Conservation (phyloP, 2,797 vertebrate genomes). For the Enteromius fasciolatus region DNA sequence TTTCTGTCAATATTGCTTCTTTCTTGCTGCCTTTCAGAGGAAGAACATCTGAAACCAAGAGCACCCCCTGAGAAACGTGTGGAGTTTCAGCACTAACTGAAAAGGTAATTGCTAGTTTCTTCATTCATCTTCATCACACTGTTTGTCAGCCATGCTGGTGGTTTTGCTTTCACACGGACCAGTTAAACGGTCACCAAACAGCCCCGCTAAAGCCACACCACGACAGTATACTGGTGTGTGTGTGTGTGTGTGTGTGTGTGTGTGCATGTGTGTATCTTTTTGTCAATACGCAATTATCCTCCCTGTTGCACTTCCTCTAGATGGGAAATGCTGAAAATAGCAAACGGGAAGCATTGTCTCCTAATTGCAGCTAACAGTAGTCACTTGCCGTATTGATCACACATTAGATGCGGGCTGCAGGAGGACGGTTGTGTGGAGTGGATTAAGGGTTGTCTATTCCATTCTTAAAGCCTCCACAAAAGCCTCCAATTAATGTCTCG, state of each 20-base stretch:
- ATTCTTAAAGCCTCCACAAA: slow-evolving; percentile 49
- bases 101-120: slow-evolving; percentile 38
- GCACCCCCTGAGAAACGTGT: background rate
- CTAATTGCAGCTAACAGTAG: slow-evolving; percentile 75
- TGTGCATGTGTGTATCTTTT: slow-evolving; percentile 53
- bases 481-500: slow-evolving; percentile 57
- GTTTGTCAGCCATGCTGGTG: slow-evolving; percentile 49
- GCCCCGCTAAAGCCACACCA: slow-evolving; percentile 74
- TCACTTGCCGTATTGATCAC: slow-evolving; percentile 71
- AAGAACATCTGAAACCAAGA: background rate
- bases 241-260: background rate
- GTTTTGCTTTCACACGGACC: slow-evolving; percentile 68
- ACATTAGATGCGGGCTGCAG: slow-evolving; percentile 61
- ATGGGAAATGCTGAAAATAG: slow-evolving; percentile 72
- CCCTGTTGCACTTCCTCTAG: slow-evolving; percentile 66
- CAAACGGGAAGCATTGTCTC: slow-evolving; percentile 67
- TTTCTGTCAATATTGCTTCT: background rate
- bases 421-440: slow-evolving; percentile 45
- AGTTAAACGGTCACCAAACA: slow-evolving; percentile 76
- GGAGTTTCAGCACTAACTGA: slow-evolving; percentile 11
- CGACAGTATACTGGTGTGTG: slow-evolving; percentile 71
- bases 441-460: slow-evolving; percentile 60
- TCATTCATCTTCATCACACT: slow-evolving; percentile 29
- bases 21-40: background rate
- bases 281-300: slow-evolving; percentile 82